Base-by-base conservation (phyloP, 2,113 vertebrate species). In the Notothenia coriiceps region DNA sequence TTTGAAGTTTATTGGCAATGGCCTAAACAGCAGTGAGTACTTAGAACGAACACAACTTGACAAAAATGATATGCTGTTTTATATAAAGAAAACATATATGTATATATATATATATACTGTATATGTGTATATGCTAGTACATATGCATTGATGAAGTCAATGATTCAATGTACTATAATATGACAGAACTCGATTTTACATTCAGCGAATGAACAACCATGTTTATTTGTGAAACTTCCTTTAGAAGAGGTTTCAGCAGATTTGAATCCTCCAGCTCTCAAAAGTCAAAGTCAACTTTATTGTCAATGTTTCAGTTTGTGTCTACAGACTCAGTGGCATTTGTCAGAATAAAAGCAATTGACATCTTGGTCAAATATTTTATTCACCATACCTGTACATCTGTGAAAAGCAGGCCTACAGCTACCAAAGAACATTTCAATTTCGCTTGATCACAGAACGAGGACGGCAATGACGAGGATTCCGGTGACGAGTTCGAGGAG, bases 401-500 rank as follows among this genome's bases (percentile, higher is more conserved):
- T 49, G n/a, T 40, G 33, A 82, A 77, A 79, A 29, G 13, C 11
- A 40, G 55, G 43, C 60, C 29, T 2, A 51, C 22, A 60, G 52
- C 18, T 25, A 15, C 52, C 9, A 29, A 65, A 51, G 12, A 17
- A 59, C 29, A 59, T 10, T n/a, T 68, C 0, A 7, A 7, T 77
- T 68, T 46, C 52, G 40, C 13, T 56, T 65, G 10, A 9, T 55
- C 0, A 6, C 91, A 99, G 98, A 99, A 97, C 0, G 98, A 99
- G 86, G 97, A 99, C 1, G 96, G 94, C 6, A 89, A 96, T 0
- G 96, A 98, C 0, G 97, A 98, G 73, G 97, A 98, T 68, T 99
- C 97, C 0, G 97, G 98, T 18, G 98, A 99, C 0, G 98, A 99
- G 92, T 99, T 99, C 0, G 98, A 99, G 91, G 98, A 99, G 94